Evolutionary conservation across 1,140 invertebrate genomes (phyloP).

Genomic region (Drepana arcuata): DNA sequence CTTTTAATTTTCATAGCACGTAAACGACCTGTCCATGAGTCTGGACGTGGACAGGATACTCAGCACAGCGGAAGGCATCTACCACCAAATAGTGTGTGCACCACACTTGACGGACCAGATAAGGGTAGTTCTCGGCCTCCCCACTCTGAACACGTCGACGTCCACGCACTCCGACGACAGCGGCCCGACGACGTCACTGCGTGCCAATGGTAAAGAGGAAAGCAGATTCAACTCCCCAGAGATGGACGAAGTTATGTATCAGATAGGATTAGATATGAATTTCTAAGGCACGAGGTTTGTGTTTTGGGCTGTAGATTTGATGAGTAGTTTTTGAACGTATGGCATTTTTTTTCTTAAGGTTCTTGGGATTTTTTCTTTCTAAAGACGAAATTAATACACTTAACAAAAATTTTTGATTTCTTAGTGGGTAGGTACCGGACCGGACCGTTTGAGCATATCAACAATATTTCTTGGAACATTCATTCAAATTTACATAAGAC

Average conservation of each 20-base stretch:
- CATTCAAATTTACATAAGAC: no score
- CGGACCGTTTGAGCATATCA: no score
- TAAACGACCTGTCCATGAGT: constrained; percentile 91
- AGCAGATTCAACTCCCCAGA: constrained; percentile 14
- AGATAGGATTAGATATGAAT: constrained; percentile 68
- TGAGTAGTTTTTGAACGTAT: no score
- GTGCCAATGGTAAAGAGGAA: constrained; percentile 5
- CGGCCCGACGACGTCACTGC: constrained; percentile 4
- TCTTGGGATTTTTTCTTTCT: no score
- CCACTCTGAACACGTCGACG: constrained; percentile 26
- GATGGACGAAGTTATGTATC: constrained; percentile 70
- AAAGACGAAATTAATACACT: no score
- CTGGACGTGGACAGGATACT: constrained; percentile 87
- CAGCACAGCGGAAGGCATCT: constrained; percentile 91
- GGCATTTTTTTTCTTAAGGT: no score
- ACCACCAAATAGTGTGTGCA: constrained; percentile 82
- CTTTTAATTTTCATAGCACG: constrained; percentile 78
- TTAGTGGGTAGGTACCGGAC: no score
- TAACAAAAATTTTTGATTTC: no score
- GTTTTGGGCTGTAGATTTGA: no score
- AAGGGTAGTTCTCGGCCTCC: constrained; percentile 78
- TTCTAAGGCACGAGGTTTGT: constrained; percentile 63
- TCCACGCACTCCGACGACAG: constrained; percentile 19
- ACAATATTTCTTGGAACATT: no score
- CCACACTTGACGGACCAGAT: constrained; percentile 79